phyloP scores from a whole-genome alignment of 2,113 vertebrate species.

The Petrocephalus zakoni region DNA sequence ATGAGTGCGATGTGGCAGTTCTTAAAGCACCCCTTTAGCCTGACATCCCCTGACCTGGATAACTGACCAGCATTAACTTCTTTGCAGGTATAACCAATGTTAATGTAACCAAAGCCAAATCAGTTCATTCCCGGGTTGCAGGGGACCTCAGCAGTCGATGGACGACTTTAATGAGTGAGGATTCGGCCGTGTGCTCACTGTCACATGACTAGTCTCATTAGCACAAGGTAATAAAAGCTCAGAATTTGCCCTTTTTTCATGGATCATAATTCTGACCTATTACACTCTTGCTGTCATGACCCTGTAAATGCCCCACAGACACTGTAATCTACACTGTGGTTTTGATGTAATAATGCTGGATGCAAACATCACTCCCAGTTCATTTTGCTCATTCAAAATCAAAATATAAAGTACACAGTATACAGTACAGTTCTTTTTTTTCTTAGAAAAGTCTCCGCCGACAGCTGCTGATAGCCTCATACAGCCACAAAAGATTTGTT shows the following conservation, averaged over 20 bases:
- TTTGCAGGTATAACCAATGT: not conserved
- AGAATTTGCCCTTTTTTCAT: not conserved
- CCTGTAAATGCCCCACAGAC: not conserved
- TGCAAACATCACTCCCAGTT: not conserved
- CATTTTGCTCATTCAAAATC: not conserved
- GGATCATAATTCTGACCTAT: not conserved
- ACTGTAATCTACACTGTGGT: not conserved
- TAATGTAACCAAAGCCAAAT: not conserved
- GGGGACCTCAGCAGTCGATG: not conserved
- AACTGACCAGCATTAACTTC: not conserved
- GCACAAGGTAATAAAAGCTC: too few species aligned
- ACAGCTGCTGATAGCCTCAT: not conserved
- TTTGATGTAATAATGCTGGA: not conserved
- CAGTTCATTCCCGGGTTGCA: not conserved
- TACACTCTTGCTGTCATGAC: not conserved
- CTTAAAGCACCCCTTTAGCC: too few species aligned
- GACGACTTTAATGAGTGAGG: not conserved
- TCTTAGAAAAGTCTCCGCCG: conserved; percentile 13
- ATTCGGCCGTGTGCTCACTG: not conserved
- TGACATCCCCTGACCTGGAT: not conserved
- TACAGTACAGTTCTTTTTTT: conserved; percentile 25
- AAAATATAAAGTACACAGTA: not conserved
- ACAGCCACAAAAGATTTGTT: conserved; percentile 18
- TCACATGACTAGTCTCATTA: not conserved
- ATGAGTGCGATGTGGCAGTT: not conserved